phyloP scores from a whole-genome alignment of 1,140 invertebrate species.

The Drosophila tani region DNA sequence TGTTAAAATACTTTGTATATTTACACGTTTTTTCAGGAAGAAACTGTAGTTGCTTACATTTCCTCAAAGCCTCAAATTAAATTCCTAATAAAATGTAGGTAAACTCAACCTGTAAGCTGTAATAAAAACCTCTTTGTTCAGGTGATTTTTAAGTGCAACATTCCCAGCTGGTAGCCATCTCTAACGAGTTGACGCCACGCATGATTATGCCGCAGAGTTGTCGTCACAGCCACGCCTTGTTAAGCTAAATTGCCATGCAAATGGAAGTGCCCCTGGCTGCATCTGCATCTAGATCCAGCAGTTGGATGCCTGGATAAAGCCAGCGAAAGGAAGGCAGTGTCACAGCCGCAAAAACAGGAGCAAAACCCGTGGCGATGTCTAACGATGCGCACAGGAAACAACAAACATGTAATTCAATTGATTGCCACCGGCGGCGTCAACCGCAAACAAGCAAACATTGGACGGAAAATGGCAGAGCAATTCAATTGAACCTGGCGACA shows the following conservation, averaged over 20 bases:
- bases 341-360: slow-evolving; percentile 5
- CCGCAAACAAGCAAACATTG: slow-evolving; percentile 50
- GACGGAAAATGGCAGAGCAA: slow-evolving; percentile 39
- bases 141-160: slow-evolving; percentile 19
- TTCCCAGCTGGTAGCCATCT: slow-evolving; percentile 8
- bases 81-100: background rate
- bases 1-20: too few species aligned
- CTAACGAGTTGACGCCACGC: slow-evolving; percentile 42
- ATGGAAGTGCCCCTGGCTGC: slow-evolving; percentile 62
- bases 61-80: too few species aligned
- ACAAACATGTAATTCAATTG: slow-evolving; percentile 80
- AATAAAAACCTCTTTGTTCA: too few species aligned
- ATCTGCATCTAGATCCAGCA: slow-evolving; percentile 3
- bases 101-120: background rate
- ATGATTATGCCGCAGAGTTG: slow-evolving; percentile 63
- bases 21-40: too few species aligned
- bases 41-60: too few species aligned
- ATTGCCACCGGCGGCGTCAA: slow-evolving; percentile 58
- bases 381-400: slow-evolving; percentile 76
- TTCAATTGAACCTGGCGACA: slow-evolving; percentile 70
- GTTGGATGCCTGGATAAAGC: slow-evolving; percentile 1
- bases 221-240: slow-evolving; percentile 58
- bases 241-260: slow-evolving; percentile 78
- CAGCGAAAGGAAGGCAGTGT: background rate
- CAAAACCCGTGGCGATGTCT: slow-evolving; percentile 38